Conservation (phyloP, 2,797 vertebrate genomes). For the Darevskia mixta region DNA sequence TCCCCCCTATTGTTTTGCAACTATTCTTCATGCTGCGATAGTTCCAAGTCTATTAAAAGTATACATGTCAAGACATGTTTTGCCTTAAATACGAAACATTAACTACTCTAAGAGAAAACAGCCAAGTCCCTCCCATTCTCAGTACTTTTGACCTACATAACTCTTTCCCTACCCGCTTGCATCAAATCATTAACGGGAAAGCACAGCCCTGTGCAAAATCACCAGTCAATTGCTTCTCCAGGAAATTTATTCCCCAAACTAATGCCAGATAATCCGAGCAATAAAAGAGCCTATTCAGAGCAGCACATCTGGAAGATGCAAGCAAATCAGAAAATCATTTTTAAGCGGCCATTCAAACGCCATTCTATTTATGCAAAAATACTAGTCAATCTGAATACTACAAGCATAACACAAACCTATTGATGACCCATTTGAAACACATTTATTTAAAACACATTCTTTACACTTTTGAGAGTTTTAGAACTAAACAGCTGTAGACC, state of each 20-base stretch:
- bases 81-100: constrained; percentile 51
- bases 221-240: constrained; percentile 22
- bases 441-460: accelerated
- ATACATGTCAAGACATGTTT: constrained; percentile 68
- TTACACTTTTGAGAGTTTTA: neutral
- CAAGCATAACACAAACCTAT: neutral
- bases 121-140: constrained; percentile 17
- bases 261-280: constrained; percentile 41
- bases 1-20: constrained; percentile 35
- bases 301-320: constrained; percentile 20
- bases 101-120: constrained; percentile 16
- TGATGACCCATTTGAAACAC: constrained; percentile 5
- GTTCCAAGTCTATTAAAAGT: constrained; percentile 38
- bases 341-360: constrained; percentile 25
- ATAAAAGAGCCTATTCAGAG: constrained; percentile 37
- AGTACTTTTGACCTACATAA: constrained; percentile 18
- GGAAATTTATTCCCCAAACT: constrained; percentile 59
- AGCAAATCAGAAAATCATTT: constrained; percentile 26
- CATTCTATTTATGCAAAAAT: neutral
- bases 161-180: constrained; percentile 21
- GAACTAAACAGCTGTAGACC: neutral
- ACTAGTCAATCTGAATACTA: neutral
- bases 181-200: constrained; percentile 58
- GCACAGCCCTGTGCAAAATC: constrained; percentile 27
- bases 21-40: neutral